phyloP scores from a whole-genome alignment of 2,888 invertebrate genomes.

The Sphaerophoria taeniata region DNA sequence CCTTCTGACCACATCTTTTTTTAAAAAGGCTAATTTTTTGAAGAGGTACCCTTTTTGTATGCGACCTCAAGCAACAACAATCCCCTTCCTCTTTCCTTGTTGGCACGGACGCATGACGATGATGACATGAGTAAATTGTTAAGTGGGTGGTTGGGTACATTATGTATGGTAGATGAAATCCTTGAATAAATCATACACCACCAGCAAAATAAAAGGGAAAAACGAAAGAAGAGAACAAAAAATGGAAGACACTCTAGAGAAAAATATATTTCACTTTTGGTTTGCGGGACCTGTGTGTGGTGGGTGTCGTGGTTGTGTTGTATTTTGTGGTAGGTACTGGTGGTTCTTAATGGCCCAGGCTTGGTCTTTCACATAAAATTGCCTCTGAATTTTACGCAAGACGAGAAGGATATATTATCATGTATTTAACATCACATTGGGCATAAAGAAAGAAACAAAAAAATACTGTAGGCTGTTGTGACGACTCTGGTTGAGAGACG shows the following conservation, averaged over 20 bases:
- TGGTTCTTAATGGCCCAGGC: slow-evolving; percentile 22
- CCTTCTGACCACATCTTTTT: too few species aligned
- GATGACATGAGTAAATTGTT: slow-evolving; percentile 26
- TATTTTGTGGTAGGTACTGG: slow-evolving; percentile 1
- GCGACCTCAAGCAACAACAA: slow-evolving; percentile 5
- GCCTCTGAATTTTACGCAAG: slow-evolving; percentile 29
- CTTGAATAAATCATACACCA: slow-evolving; percentile 64
- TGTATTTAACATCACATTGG: slow-evolving; percentile 26
- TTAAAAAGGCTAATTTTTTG: too few species aligned
- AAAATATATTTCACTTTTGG: slow-evolving; percentile 60
- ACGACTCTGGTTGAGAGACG: neutral
- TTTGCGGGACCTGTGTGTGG: slow-evolving; percentile 21
- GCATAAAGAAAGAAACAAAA: neutral
- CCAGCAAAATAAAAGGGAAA: neutral
- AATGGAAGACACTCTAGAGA: slow-evolving; percentile 67
- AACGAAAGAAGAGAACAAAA: slow-evolving; percentile 1
- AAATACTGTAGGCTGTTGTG: neutral
- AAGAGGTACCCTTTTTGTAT: slow-evolving; percentile 1
- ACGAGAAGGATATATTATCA: slow-evolving; percentile 24
- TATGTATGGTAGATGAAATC: slow-evolving; percentile 42
- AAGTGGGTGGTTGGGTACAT: slow-evolving; percentile 22
- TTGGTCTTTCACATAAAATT: slow-evolving; percentile 40
- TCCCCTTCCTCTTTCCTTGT: neutral
- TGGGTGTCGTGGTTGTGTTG: neutral
- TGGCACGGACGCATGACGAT: slow-evolving; percentile 18